A percentile compares a stretch with the other conserved stretches of the same genome.
These are phyloP conservation scores for Conistra vaccinii DNA, from an alignment of 2,888 invertebrate genomes.

Conservation along the genomic window DNA sequence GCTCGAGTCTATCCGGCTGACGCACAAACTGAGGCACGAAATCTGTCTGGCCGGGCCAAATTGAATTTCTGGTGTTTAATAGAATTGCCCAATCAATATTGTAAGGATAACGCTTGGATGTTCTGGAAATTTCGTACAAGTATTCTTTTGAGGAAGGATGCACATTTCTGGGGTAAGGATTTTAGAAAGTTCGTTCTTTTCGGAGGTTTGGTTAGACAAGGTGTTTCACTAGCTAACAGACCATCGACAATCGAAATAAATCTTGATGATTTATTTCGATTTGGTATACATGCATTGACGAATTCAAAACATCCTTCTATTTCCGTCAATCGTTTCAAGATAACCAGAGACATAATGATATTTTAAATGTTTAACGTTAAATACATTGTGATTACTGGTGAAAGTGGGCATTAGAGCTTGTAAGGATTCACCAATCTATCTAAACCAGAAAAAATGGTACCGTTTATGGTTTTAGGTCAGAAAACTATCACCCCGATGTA, in stretches of 20 bases:
- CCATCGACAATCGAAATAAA: no score
- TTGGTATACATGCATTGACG: not conserved
- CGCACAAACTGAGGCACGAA: constrained; percentile 54
- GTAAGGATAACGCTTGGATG: constrained; percentile 18
- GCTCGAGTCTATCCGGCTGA: constrained; percentile 16
- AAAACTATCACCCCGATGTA: constrained; percentile 4
- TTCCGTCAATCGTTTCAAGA: not conserved
- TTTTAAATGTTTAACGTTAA: not conserved
- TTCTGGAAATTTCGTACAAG: not conserved
- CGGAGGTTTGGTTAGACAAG: not conserved
- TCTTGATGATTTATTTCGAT: not conserved
- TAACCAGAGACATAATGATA: no score
- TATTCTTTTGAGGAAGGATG: not conserved
- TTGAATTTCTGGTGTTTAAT: constrained; percentile 55
- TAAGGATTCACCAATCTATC: not conserved
- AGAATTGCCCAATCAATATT: constrained; percentile 44
- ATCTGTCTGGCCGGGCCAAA: constrained; percentile 49
- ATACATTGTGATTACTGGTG: not conserved
- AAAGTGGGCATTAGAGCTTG: not conserved
- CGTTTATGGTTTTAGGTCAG: constrained; percentile 2
- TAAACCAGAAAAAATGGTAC: not conserved
- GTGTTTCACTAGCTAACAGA: not conserved
- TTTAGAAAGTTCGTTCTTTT: not conserved
- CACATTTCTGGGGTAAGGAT: not conserved
- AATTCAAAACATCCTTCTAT: not conserved